Evolutionary conservation across 2,113 vertebrate species (phyloP).

Genomic region (Calidris pygmaea): DNA sequence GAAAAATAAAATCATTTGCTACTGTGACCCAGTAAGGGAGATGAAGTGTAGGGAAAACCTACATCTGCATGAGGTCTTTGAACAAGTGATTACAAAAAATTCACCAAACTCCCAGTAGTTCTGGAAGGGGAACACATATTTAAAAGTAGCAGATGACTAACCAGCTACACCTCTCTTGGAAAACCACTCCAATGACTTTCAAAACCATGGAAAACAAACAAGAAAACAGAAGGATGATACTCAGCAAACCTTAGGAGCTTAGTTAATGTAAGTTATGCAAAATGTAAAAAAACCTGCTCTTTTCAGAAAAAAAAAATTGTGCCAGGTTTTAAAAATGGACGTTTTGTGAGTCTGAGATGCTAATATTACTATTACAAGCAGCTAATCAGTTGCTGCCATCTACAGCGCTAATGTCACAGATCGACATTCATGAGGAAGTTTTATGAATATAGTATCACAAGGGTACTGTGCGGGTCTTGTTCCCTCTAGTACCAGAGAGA

Average conservation of each 20-base stretch:
- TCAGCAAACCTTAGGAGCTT: background rate
- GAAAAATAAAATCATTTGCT: background rate
- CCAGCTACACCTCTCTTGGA: background rate
- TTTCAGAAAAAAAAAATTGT: background rate
- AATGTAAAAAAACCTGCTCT: background rate
- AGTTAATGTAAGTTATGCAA: background rate
- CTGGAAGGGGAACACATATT: background rate
- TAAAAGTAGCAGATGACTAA: background rate
- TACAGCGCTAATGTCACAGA: background rate
- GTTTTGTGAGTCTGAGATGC: background rate
- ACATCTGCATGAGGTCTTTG: background rate
- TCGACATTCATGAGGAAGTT: background rate
- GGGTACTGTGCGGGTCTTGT: background rate
- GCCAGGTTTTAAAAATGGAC: background rate
- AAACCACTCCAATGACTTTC: background rate
- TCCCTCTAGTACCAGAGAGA: background rate
- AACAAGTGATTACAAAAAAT: background rate
- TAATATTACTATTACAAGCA: background rate
- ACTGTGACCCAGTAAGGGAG: background rate
- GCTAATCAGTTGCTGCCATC: constrained; percentile 23
- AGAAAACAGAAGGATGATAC: background rate
- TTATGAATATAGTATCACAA: background rate
- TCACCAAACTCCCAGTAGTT: background rate
- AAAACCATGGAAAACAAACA: background rate
- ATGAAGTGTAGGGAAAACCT: background rate